phyloP scores from a whole-genome alignment of 2,888 invertebrate species.

The Cyaniris semiargus region DNA sequence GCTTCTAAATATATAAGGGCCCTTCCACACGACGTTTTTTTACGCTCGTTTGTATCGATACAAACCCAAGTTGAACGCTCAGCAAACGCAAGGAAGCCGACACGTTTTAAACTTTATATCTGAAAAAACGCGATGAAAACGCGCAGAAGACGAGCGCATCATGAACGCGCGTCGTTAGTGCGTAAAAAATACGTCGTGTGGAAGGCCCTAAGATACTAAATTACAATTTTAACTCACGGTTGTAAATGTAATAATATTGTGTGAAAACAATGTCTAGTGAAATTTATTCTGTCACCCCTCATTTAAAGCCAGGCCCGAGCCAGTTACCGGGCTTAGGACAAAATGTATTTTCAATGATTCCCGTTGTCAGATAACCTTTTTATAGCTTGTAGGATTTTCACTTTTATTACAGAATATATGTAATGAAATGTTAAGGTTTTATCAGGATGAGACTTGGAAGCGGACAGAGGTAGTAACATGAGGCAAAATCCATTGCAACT shows the following conservation, averaged over 20 bases:
- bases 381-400: slow-evolving; percentile 14
- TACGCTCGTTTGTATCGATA: too few relatives aligned
- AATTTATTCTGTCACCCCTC: slow-evolving; percentile 15
- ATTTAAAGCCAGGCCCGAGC: slow-evolving; percentile 3
- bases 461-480: neutral
- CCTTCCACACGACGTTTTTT: too few relatives aligned
- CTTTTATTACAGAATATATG: slow-evolving; percentile 2
- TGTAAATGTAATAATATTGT: neutral
- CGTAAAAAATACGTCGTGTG: too few relatives aligned
- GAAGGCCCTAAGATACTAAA: too few relatives aligned
- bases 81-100: too few relatives aligned
- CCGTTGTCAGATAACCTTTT: neutral
- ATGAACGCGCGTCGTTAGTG: too few relatives aligned
- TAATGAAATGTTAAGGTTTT: neutral
- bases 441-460: neutral
- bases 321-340: slow-evolving; percentile 5
- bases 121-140: too few relatives aligned
- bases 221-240: too few relatives aligned
- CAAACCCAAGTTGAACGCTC: too few relatives aligned
- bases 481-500: neutral
- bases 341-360: slow-evolving; percentile 28
- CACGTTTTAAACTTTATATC: too few relatives aligned
- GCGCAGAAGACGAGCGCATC: too few relatives aligned
- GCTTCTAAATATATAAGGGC: too few relatives aligned
- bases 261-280: slow-evolving; percentile 19